Conservation (phyloP, 2,113 vertebrate species). For the Chrysemys picta region DNA sequence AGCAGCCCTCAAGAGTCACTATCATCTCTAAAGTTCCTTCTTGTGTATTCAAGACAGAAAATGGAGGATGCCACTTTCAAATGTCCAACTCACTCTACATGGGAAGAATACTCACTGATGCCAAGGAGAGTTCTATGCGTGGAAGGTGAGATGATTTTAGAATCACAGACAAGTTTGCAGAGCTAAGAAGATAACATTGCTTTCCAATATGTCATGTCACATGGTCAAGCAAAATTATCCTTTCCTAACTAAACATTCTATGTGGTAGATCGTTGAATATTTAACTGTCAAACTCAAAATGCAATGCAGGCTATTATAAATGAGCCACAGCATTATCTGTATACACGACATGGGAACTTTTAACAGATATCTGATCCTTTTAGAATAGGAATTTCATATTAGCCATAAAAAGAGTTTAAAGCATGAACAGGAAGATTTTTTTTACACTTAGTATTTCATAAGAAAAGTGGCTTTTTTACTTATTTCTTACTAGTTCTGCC, state of each 20-base stretch:
- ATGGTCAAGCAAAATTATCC: background rate
- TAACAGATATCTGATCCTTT: background rate
- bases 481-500: slow-evolving; percentile 19
- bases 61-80: too few relatives aligned
- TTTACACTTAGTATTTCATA: background rate
- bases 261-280: background rate
- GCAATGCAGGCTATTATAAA: background rate
- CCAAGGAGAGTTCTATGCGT: too few relatives aligned
- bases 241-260: background rate
- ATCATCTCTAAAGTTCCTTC: background rate
- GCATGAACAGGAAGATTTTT: background rate
- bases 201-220: too few relatives aligned
- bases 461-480: slow-evolving; percentile 5
- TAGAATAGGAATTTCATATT: background rate
- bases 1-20: background rate
- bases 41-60: too few relatives aligned
- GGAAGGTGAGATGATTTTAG: too few relatives aligned
- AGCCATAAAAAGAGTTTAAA: background rate
- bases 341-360: fast-evolving
- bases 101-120: too few relatives aligned
- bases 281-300: background rate
- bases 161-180: too few relatives aligned
- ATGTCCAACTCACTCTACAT: too few relatives aligned
- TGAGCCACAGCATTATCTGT: background rate
- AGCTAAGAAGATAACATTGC: too few relatives aligned